Evolutionary conservation across 1,140 invertebrate species (phyloP).

Genomic region (Physella acuta): DNA sequence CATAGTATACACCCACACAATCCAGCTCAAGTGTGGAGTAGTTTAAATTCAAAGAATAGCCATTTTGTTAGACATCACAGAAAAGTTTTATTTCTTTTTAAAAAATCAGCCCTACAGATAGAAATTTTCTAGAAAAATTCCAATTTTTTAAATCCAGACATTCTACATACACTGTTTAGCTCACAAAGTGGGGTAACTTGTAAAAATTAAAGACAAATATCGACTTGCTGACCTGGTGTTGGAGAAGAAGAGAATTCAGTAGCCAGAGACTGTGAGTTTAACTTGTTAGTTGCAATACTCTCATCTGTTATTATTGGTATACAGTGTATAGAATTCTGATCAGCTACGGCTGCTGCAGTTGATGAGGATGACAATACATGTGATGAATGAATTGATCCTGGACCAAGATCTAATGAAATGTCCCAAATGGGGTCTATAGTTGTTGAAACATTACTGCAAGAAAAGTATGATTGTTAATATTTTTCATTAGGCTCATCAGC

Average conservation of each 20-base stretch:
- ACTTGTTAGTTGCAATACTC: not conserved
- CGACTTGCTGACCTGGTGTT: conserved; percentile 17
- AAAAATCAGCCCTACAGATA: no score
- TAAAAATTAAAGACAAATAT: not conserved
- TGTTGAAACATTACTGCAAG: conserved; percentile 74
- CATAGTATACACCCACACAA: no score
- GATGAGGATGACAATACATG: conserved; percentile 26
- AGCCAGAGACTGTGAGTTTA: conserved; percentile 7
- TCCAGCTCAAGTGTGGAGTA: no score
- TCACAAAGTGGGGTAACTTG: not conserved
- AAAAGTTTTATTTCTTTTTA: no score
- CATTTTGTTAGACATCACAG: no score
- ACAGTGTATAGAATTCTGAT: conserved; percentile 3
- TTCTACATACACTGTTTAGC: no score
- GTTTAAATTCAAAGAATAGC: no score
- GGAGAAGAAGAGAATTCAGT: not conserved
- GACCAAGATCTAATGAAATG: conserved; percentile 87
- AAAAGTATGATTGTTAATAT: no score
- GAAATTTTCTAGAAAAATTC: no score
- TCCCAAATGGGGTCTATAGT: conserved; percentile 98
- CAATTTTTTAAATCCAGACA: no score
- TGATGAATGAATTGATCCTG: conserved; percentile 35
- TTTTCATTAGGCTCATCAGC: no score
- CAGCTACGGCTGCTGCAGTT: conserved; percentile 20
- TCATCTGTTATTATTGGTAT: not conserved